These are phyloP conservation scores for Parauchenoglanis punctatus DNA, from an alignment of 2,797 vertebrate genomes.

Conservation along the genomic window DNA sequence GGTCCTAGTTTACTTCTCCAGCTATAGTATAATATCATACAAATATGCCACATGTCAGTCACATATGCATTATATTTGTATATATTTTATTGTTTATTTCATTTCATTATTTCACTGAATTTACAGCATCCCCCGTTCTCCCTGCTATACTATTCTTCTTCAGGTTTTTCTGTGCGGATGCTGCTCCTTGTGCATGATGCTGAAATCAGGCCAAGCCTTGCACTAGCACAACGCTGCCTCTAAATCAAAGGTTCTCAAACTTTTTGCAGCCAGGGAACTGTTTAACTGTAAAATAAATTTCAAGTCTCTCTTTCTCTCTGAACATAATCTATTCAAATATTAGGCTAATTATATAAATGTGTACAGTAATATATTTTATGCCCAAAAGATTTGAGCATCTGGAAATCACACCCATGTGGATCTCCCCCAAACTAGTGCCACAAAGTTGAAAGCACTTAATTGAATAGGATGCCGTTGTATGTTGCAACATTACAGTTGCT, in stretches of 20 bases:
- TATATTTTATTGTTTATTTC: neutral
- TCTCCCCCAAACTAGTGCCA: neutral
- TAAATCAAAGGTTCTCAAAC: neutral
- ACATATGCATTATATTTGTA: neutral
- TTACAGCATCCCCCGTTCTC: neutral
- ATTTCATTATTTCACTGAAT: neutral
- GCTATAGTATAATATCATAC: neutral
- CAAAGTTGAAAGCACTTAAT: neutral
- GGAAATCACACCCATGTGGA: neutral
- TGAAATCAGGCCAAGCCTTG: slow-evolving; percentile 54
- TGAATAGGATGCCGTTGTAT: neutral
- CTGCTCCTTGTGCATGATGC: slow-evolving; percentile 65
- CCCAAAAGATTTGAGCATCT: neutral
- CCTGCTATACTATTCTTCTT: neutral
- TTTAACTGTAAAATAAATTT: neutral
- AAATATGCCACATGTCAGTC: neutral
- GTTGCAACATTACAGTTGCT: neutral
- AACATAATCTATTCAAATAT: neutral
- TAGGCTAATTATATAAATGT: neutral
- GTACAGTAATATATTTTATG: neutral
- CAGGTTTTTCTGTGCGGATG: neutral
- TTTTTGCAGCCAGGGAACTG: neutral
- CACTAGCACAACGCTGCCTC: neutral
- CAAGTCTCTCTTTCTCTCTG: neutral
- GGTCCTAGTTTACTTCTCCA: too few species aligned